Conservation (phyloP, 2,888 invertebrate species). For the Oligia latruncula region DNA sequence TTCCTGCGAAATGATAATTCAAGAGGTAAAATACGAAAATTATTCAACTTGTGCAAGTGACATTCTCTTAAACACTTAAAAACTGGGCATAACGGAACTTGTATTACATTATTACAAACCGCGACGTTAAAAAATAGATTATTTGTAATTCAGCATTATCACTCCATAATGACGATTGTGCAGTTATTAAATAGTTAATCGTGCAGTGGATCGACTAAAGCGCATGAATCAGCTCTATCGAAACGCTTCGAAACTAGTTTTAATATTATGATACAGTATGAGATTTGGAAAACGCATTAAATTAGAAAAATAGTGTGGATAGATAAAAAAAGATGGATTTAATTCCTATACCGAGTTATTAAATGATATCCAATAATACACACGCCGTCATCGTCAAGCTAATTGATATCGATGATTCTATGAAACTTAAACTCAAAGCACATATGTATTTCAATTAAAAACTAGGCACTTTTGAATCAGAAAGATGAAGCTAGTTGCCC, state of each 20-base stretch:
- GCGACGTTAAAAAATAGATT: neutral
- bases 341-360: neutral
- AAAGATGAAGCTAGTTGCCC: too few species aligned
- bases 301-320: neutral
- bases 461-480: neutral
- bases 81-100: neutral
- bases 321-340: neutral
- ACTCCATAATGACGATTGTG: slow-evolving; percentile 28
- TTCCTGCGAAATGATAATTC: neutral
- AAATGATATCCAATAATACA: neutral
- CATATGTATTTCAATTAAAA: neutral
- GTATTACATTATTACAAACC: neutral
- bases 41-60: neutral
- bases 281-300: neutral
- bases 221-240: slow-evolving; percentile 18
- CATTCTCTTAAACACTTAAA: neutral
- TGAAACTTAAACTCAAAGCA: neutral
- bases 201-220: too few species aligned
- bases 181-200: slow-evolving; percentile 23
- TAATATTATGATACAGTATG: slow-evolving; percentile 16
- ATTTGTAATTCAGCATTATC: slow-evolving; percentile 25
- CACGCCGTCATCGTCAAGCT: neutral
- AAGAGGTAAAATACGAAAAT: neutral
- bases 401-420: neutral
- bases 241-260: slow-evolving; percentile 44